Evolutionary conservation across 2,113 vertebrate species (phyloP).

Genomic region (Corythoichthys haematopterus): DNA sequence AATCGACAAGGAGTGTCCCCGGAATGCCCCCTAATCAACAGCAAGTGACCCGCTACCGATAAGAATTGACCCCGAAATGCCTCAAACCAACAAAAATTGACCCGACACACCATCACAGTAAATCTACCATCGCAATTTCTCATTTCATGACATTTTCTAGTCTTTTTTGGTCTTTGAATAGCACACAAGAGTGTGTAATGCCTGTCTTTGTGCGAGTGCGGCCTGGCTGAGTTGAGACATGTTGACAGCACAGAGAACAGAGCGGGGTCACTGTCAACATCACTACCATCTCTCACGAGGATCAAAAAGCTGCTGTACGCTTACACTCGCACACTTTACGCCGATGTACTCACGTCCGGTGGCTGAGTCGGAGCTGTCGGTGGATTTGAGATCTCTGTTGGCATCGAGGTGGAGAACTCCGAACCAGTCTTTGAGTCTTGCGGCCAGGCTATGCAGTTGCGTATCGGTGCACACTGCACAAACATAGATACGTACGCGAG

Average conservation of each 20-base stretch:
- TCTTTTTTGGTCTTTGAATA: not conserved
- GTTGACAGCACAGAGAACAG: conserved; percentile 45
- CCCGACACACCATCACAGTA: too few species aligned
- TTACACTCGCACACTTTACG: conserved; percentile 3
- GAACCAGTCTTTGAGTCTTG: conserved; percentile 92
- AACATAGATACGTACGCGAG: conserved; percentile 37
- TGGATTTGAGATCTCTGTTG: conserved; percentile 86
- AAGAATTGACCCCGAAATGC: too few species aligned
- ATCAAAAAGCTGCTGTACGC: conserved; percentile 22
- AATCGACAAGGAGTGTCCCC: too few species aligned
- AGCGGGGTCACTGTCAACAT: conserved; percentile 44
- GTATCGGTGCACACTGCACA: conserved; percentile 83
- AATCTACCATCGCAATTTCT: too few species aligned
- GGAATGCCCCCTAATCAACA: too few species aligned
- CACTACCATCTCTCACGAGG: conserved; percentile 17
- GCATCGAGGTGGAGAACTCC: conserved; percentile 89
- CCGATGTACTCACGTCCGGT: conserved; percentile 81
- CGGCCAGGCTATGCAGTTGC: conserved; percentile 84
- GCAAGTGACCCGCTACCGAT: too few species aligned
- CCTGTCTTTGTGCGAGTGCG: conserved; percentile 8
- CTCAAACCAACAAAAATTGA: too few species aligned
- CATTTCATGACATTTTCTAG: too few species aligned
- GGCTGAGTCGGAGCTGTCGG: conserved; percentile 72
- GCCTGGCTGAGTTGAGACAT: conserved; percentile 31
- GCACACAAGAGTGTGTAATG: conserved; percentile 3